Conservation (phyloP, 2,797 vertebrate genomes). For the Hybognathus amarus region DNA sequence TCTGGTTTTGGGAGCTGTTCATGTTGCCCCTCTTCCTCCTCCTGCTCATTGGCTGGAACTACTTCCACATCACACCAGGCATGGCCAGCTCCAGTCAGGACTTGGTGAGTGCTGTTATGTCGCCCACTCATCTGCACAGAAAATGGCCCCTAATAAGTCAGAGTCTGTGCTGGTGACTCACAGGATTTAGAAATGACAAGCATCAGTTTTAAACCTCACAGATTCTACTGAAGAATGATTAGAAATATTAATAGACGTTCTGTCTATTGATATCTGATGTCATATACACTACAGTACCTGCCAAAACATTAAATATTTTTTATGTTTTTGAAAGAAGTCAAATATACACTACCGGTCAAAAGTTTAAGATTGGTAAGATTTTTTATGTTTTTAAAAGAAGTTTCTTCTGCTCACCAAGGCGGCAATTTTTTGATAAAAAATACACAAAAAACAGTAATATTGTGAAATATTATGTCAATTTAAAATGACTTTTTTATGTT, state of each 20-base stretch:
- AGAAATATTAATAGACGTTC: background rate
- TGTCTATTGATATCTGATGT: background rate
- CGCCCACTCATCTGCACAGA: slow-evolving; percentile 42
- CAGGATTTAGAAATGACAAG: slow-evolving; percentile 45
- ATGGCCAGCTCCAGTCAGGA: slow-evolving; percentile 82
- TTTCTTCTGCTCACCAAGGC: background rate
- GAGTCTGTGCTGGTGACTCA: slow-evolving; percentile 18
- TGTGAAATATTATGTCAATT: background rate
- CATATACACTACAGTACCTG: background rate
- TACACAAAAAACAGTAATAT: too few species aligned
- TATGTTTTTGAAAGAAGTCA: background rate
- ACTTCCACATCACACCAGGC: slow-evolving; percentile 80
- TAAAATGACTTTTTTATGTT: too few species aligned
- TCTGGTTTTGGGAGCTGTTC: slow-evolving; percentile 94
- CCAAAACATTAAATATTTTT: background rate
- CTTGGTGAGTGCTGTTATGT: slow-evolving; percentile 82
- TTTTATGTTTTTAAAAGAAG: background rate
- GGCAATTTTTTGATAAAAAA: background rate
- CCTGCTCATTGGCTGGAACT: slow-evolving; percentile 90
- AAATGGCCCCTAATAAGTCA: slow-evolving; percentile 13
- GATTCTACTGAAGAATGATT: slow-evolving; percentile 20
- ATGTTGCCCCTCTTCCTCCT: slow-evolving; percentile 94
- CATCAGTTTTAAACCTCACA: slow-evolving; percentile 27
- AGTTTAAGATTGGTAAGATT: too few species aligned
- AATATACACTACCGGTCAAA: too few species aligned